Evolutionary conservation across 1,140 invertebrate species (phyloP).

Genomic region (Lamellibrachia luymesi): DNA sequence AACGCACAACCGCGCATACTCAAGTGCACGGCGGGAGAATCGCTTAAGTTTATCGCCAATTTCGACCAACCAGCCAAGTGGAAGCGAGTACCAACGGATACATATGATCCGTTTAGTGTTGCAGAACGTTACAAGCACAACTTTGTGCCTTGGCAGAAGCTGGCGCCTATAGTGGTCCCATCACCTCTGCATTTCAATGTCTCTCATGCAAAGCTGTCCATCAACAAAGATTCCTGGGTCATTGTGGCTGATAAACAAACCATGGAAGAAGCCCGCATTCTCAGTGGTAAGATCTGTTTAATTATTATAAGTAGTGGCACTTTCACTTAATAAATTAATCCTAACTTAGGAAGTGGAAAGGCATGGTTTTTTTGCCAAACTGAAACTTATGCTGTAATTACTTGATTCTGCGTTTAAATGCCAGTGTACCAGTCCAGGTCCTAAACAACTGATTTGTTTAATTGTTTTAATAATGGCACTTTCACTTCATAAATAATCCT

Average conservation of each 20-base stretch:
- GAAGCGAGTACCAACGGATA: slow-evolving; percentile 28
- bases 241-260: background rate
- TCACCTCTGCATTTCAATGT: background rate
- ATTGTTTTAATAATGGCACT: too few relatives aligned
- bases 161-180: background rate
- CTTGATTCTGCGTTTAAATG: too few relatives aligned
- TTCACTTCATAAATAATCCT: too few relatives aligned
- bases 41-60: slow-evolving; percentile 37
- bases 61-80: slow-evolving; percentile 27
- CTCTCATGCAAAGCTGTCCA: background rate
- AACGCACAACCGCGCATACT: slow-evolving; percentile 29
- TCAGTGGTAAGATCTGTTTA: background rate
- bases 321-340: too few relatives aligned
- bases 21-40: slow-evolving; percentile 37
- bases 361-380: too few relatives aligned
- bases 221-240: background rate
- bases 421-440: too few relatives aligned
- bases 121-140: background rate
- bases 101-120: slow-evolving; percentile 37
- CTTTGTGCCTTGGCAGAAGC: background rate
- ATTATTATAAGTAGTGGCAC: too few relatives aligned
- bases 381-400: too few relatives aligned
- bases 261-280: background rate
- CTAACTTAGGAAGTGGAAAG: too few relatives aligned
- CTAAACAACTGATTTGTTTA: too few relatives aligned